These are phyloP conservation scores for Microplitis mediator DNA, from an alignment of 1,140 invertebrate genomes.

Conservation along the genomic window DNA sequence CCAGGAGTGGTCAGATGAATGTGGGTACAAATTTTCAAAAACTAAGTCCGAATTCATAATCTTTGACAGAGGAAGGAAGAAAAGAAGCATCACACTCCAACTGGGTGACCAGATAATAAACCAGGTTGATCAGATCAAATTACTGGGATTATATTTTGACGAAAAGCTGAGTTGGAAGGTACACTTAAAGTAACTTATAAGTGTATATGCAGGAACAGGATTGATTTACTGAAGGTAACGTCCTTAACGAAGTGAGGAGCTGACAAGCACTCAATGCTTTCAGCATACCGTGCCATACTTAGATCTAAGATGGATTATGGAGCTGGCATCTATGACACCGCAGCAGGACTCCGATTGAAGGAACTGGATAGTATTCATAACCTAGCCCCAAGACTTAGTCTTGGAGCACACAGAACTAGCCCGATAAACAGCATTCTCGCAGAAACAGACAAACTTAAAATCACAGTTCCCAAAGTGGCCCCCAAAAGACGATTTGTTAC, in stretches of 20 bases:
- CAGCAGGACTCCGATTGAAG: neutral
- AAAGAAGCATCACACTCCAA: neutral
- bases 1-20: neutral
- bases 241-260: constrained; percentile 12
- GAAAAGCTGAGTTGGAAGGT: neutral
- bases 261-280: neutral
- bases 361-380: constrained; percentile 1
- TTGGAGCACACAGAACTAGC: constrained; percentile 20
- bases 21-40: constrained; percentile 8
- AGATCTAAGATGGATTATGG: constrained; percentile 20
- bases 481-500: neutral
- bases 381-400: neutral
- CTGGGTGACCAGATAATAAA: neutral
- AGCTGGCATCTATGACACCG: constrained; percentile 3
- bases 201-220: constrained; percentile 1
- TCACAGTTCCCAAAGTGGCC: too few species aligned
- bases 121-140: neutral
- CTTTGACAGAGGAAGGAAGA: neutral
- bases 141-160: constrained; percentile 5
- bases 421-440: neutral
- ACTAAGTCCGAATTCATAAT: neutral
- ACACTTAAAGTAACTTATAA: neutral
- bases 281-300: constrained; percentile 4
- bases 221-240: neutral
- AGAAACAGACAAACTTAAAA: neutral